phyloP scores from a whole-genome alignment of 2,888 invertebrate genomes.

The Tineola bisselliella region DNA sequence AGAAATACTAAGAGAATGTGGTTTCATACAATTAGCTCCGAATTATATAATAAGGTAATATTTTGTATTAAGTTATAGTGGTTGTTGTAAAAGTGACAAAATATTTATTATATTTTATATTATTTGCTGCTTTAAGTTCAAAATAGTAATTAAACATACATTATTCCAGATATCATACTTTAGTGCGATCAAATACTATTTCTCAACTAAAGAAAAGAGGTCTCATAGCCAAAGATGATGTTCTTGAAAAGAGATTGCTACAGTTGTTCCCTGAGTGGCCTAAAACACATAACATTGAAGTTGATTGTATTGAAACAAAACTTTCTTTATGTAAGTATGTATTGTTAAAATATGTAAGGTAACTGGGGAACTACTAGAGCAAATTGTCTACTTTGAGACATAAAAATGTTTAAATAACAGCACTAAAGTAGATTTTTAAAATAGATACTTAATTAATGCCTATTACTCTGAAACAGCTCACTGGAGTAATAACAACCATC shows the following conservation, averaged over 20 bases:
- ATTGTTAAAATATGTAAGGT: not conserved
- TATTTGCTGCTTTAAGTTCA: no score
- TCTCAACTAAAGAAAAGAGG: conserved; percentile 40
- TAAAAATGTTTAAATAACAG: no score
- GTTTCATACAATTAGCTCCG: conserved; percentile 53
- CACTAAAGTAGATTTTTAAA: no score
- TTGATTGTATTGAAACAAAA: conserved; percentile 33
- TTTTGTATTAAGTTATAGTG: not conserved
- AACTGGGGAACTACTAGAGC: no score
- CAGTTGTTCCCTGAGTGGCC: conserved; percentile 45
- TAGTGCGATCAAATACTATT: conserved; percentile 43
- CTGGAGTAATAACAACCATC: no score
- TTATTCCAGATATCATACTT: conserved; percentile 46
- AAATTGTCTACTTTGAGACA: no score
- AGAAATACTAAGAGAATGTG: conserved; percentile 70
- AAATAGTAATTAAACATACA: conserved; percentile 1
- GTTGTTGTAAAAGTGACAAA: not conserved
- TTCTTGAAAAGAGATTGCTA: conserved; percentile 38
- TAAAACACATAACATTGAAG: conserved; percentile 24
- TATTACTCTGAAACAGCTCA: no score
- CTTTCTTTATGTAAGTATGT: conserved; percentile 44
- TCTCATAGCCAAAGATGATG: conserved; percentile 30
- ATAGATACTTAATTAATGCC: no score
- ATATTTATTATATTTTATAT: not conserved
- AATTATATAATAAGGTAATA: conserved; percentile 49